Evolutionary conservation across 2,797 vertebrate species (phyloP).

Genomic region (Enteromius afrohamiltoni): DNA sequence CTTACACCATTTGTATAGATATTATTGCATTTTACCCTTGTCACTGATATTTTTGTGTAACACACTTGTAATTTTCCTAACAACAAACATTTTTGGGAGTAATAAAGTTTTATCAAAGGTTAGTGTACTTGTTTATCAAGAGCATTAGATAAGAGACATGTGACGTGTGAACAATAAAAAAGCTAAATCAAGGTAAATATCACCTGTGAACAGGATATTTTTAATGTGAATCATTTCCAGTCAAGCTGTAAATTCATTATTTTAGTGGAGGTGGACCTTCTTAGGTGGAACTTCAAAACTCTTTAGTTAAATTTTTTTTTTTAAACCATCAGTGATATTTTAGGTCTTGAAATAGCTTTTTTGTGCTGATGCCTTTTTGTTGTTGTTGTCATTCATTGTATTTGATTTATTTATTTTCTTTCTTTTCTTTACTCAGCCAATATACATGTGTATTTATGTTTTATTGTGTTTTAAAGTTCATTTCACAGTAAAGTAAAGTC

Average conservation of each 20-base stretch:
- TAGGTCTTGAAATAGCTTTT: background rate
- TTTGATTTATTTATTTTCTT: background rate
- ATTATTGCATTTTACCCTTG: background rate
- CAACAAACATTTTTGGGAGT: background rate
- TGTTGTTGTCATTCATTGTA: too few relatives aligned
- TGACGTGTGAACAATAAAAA: background rate
- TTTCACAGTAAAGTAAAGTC: background rate
- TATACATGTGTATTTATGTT: background rate
- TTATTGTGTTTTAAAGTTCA: background rate
- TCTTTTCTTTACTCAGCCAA: background rate
- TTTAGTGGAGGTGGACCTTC: too few relatives aligned
- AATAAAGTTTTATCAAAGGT: conserved; percentile 5
- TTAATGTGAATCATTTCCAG: background rate
- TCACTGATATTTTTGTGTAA: background rate
- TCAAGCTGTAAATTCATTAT: background rate
- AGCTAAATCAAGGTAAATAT: background rate
- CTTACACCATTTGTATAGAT: background rate
- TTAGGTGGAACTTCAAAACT: background rate
- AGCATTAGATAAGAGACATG: conserved; percentile 16
- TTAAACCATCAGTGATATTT: background rate
- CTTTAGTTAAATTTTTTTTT: background rate
- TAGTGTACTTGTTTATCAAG: background rate
- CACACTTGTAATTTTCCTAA: background rate
- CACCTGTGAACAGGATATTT: background rate
- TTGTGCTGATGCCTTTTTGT: background rate